These are phyloP conservation scores for Drosophila melanogaster DNA, from an alignment of 1,140 invertebrate species.

Conservation along the genomic window Release_6_plus_ISO1_MT NT_033779.5:16398001-16398500, in stretches of 20 bases:
- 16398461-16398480: not conserved
- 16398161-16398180: constrained; percentile 77
- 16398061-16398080: constrained; percentile 58
- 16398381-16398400: not conserved
- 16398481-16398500: too few relatives aligned
- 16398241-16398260: constrained; percentile 68
- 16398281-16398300: constrained; percentile 30
- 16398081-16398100: constrained; percentile 77
- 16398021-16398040: constrained; percentile 48
- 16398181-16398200: constrained; percentile 68
- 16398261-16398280: constrained; percentile 29
- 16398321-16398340: constrained; percentile 8
- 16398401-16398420: not conserved
- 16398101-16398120: constrained; percentile 56
- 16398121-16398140: constrained; percentile 70
- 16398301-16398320: constrained; percentile 24
- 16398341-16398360: constrained; percentile 24
- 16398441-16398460: not conserved
- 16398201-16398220: constrained; percentile 11
- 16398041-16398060: constrained; percentile 77
- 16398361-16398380: constrained; percentile 20
- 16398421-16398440: not conserved
- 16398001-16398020: constrained; percentile 5
- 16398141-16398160: constrained; percentile 83
- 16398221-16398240: constrained; percentile 29